Evolutionary conservation across 2,113 vertebrate species (phyloP), one percentile per base, ranked within the genome.

Genomic region (Rhinopomastus cyanomelas): DNA sequence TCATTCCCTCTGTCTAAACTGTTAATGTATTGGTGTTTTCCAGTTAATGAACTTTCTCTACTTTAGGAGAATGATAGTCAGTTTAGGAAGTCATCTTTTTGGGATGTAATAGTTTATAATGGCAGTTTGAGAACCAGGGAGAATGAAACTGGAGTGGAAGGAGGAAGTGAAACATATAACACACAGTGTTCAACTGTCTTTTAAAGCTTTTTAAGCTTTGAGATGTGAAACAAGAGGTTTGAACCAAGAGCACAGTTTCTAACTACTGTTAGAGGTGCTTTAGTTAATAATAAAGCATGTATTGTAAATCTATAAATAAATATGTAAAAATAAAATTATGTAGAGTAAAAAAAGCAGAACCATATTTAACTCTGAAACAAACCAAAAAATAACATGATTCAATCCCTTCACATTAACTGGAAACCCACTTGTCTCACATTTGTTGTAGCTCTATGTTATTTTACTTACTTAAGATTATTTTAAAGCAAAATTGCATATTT

Each of bases 291-390:
- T 61, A 75, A 59, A 22, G 19, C 11, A 76, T 2, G 11, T n/a
- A 76, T 22, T 51, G 29, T 20, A 84, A 44, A 44, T n/a, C n/a
- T n/a, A n/a, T n/a, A n/a, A n/a, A n/a, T n/a, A n/a, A n/a, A n/a
- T n/a, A n/a, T n/a, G n/a, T n/a, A n/a, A n/a, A n/a, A n/a, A n/a
- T n/a, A n/a, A n/a, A n/a, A n/a, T n/a, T n/a, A n/a, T n/a, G n/a
- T n/a, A n/a, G n/a, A 82, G 60, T 7, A 85, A 3, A 3, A 30
- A 15, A 13, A 16, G 8, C 0, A 0, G 25, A 60, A 68, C 15
- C 19, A 52, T 20, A 46, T 57, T 76, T 73, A 46, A n/a, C 20
- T 84, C 29, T 81, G 53, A 80, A 88, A 62, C 27, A 26, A 15
- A 49, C 6, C 1, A 68, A 88, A 78, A 93, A 80, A 37, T 5